Base-by-base conservation (phyloP, 2,797 vertebrate genomes). In the Otolemur crassicaudatus region DNA sequence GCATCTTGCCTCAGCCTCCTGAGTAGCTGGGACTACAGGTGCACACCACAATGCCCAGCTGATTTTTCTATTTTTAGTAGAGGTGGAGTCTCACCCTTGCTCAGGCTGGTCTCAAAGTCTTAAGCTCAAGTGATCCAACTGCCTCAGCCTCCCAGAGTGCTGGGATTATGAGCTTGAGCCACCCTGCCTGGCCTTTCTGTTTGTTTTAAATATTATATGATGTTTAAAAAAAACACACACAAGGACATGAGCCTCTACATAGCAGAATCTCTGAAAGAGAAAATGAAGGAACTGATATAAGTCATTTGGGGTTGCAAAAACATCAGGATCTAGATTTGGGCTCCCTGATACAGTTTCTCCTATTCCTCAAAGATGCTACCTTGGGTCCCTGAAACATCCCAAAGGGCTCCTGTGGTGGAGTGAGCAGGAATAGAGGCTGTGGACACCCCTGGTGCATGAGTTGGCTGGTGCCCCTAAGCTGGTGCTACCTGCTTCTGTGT, bases 151-250 rank as follows among this genome's bases (percentile, higher is more conserved):
- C 46, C 46, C 46, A 49, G 46, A 49, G 46, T 49, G 46, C 46
- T 49, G 46, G 11, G 46, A 49, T 49, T 49, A 49, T 49, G 46
- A 11, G 46, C 11, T 2, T 49, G 46, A 49, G 46, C 46, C 46
- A 49, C 46, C 46, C 46, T 49, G 46, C 46, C 46, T 49, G 46
- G 46, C 46, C 9, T 7, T 19, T 63, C 76, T 67, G 63, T 60
- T 31, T 90, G 70, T 84, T 85, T 91, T 81, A 82, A 94, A 25
- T 81, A 61, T 46, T 67, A 61, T 7, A 13, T 31, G 12, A 67
- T 67, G 14, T 19, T 91, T 81, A 46, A 34, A 2, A 17, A 84
- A 49, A 49, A 49, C 14, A 49, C 0, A 27, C 70, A n/a, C 31
- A 70, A 79, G 31, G 34, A 60, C 34, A 37, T n/a, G 46, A 31